These are phyloP conservation scores for Hypena proboscidalis DNA, from an alignment of 2,888 invertebrate species.

Conservation along the genomic window DNA sequence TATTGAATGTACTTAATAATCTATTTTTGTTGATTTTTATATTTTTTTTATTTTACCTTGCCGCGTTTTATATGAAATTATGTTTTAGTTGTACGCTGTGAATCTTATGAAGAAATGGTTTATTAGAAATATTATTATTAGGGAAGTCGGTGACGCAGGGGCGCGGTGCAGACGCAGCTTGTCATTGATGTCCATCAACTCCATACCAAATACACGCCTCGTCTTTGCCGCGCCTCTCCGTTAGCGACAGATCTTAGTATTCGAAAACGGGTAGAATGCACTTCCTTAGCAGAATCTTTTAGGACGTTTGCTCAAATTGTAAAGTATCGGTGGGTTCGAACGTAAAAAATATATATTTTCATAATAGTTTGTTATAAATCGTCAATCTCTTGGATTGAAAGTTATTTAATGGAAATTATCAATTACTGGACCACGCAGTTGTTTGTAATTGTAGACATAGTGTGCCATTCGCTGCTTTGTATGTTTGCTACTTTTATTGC, in stretches of 20 bases:
- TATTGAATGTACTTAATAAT: constrained; percentile 61
- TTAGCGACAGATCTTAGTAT: no score
- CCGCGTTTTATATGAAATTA: constrained; percentile 36
- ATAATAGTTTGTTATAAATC: constrained; percentile 57
- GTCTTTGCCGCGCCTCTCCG: no score
- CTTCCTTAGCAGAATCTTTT: constrained; percentile 46
- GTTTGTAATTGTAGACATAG: constrained; percentile 42
- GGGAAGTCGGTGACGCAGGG: no score
- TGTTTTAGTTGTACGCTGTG: constrained; percentile 50
- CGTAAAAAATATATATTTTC: constrained; percentile 61
- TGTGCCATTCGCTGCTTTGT: constrained; percentile 49
- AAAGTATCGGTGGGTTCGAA: constrained; percentile 40
- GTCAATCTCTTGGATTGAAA: constrained; percentile 55
- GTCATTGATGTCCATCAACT: no score
- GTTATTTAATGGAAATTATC: constrained; percentile 52
- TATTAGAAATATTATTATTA: constrained; percentile 18
- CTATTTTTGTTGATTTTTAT: constrained; percentile 58
- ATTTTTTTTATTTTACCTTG: constrained; percentile 52
- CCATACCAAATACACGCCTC: no score
- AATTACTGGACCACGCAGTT: constrained; percentile 59
- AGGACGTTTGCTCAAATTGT: constrained; percentile 50
- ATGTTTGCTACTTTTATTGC: constrained; percentile 8
- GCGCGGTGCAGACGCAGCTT: no score
- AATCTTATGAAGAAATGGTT: constrained; percentile 61
- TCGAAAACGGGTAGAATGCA: constrained; percentile 54